Conservation (phyloP, 2,888 invertebrate species). For the Panopea generosa region DNA sequence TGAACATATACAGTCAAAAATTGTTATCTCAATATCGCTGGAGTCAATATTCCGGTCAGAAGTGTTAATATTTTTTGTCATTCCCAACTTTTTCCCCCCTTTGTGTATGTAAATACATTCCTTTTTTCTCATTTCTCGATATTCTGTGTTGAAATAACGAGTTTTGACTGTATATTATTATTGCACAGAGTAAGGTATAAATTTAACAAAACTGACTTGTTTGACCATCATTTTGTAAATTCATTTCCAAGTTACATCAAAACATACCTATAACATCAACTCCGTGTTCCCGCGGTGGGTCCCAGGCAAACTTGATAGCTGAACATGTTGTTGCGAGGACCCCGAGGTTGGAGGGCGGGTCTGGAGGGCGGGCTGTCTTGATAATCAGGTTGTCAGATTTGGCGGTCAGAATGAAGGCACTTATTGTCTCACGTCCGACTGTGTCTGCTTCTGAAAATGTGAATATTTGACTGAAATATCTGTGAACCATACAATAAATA, state of each 20-base stretch:
- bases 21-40: no score
- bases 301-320: constrained; percentile 83
- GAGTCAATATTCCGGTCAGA: no score
- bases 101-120: no score
- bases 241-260: neutral
- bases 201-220: no score
- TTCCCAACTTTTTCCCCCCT: no score
- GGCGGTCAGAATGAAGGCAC: constrained; percentile 83
- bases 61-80: no score
- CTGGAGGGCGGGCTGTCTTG: constrained; percentile 83
- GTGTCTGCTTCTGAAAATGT: constrained; percentile 56
- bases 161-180: no score
- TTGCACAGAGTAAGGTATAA: no score
- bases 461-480: neutral
- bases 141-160: no score
- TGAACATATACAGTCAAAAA: no score
- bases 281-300: constrained; percentile 83
- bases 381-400: constrained; percentile 81
- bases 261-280: constrained; percentile 83
- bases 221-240: no score
- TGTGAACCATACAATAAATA: neutral
- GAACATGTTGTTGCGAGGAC: constrained; percentile 83
- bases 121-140: no score
- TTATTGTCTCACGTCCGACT: constrained; percentile 64
- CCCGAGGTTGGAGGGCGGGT: constrained; percentile 82